Conservation (phyloP, 2,888 invertebrate genomes). For the Micropterix aruncella region DNA sequence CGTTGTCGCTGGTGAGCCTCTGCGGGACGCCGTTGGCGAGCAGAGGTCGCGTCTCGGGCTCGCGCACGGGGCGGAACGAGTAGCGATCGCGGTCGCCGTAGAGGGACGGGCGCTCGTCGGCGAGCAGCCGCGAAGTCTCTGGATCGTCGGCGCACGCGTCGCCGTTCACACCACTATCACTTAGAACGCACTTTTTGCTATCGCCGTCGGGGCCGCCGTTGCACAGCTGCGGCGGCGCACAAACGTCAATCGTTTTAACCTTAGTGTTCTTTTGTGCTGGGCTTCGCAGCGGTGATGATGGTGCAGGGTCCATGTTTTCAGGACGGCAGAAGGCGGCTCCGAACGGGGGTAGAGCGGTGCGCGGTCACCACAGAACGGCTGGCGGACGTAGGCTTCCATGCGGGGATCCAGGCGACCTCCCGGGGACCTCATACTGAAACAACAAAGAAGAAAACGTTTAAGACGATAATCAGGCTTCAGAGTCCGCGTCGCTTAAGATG, state of each 20-base stretch:
- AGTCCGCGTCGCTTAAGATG: no score
- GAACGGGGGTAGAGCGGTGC: conserved; percentile 26
- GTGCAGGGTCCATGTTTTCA: conserved; percentile 30
- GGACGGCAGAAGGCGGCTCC: conserved; percentile 27
- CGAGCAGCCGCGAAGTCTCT: conserved; percentile 25
- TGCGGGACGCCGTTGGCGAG: background rate
- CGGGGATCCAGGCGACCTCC: conserved; percentile 29
- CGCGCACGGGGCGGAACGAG: conserved; percentile 11
- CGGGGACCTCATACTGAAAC: conserved; percentile 35
- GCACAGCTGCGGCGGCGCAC: background rate
- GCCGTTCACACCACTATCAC: conserved; percentile 3
- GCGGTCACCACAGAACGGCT: conserved; percentile 17
- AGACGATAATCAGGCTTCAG: no score
- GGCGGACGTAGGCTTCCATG: conserved; percentile 31
- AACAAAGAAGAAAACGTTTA: no score
- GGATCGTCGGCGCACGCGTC: conserved; percentile 14
- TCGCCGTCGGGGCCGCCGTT: background rate
- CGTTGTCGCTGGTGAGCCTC: background rate
- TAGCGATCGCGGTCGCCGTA: conserved; percentile 29
- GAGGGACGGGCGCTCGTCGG: conserved; percentile 27
- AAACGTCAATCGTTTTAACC: background rate
- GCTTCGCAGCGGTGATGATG: background rate
- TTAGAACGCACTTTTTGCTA: conserved; percentile 1
- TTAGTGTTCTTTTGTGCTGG: background rate
- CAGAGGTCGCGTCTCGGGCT: background rate